Evolutionary conservation across 1,140 invertebrate species (phyloP).

Genomic region (Cydia fagiglandana): DNA sequence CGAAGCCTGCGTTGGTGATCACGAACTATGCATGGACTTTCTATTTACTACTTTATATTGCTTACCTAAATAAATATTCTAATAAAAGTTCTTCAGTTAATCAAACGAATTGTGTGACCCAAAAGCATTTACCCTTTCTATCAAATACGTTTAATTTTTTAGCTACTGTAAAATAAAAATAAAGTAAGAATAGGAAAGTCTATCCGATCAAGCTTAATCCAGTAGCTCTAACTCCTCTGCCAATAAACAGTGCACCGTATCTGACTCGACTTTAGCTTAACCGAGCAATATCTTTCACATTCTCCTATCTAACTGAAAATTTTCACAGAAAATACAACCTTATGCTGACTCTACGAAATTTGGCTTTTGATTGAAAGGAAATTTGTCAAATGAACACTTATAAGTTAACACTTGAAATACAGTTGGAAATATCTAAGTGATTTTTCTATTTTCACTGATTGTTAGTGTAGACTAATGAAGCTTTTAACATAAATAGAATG

Average conservation of each 20-base stretch:
- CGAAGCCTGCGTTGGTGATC: no score
- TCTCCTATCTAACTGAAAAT: not conserved
- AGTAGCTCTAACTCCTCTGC: constrained; percentile 42
- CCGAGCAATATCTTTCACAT: not conserved
- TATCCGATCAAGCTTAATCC: constrained; percentile 45
- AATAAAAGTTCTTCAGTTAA: no score
- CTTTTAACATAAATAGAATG: not conserved
- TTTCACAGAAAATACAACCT: not conserved
- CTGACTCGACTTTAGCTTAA: constrained; percentile 36
- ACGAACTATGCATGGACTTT: no score
- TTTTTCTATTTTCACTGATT: constrained; percentile 4
- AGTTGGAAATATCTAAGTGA: constrained; percentile 1
- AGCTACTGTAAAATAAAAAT: not conserved
- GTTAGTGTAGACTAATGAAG: not conserved
- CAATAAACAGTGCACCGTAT: constrained; percentile 44
- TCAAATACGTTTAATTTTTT: not conserved
- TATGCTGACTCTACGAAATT: not conserved
- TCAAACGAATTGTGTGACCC: no score
- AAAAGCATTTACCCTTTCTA: not conserved
- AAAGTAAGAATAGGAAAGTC: not conserved
- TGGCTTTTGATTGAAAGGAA: not conserved
- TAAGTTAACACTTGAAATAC: not conserved
- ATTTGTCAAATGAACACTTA: not conserved
- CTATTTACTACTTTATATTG: no score
- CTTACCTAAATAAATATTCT: no score